These are phyloP conservation scores for Numenius phaeopus DNA, from an alignment of 2,797 vertebrate genomes.

Conservation along the genomic window DNA sequence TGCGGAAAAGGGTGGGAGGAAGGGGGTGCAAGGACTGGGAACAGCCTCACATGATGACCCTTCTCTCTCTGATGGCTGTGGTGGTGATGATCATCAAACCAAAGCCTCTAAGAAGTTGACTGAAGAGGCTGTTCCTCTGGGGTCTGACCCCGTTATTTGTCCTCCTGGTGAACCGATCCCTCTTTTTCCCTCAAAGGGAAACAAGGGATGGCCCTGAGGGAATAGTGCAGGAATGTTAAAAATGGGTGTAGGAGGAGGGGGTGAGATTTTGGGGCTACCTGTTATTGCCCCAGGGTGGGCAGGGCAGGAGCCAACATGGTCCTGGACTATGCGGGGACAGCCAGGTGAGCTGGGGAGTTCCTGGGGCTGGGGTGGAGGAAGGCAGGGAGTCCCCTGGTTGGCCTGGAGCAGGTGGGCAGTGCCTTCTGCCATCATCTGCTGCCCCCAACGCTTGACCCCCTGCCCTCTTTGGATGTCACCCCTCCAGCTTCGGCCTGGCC, in stretches of 20 bases:
- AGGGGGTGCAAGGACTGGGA: background rate
- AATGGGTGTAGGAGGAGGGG: background rate
- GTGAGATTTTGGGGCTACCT: background rate
- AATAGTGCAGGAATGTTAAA: background rate
- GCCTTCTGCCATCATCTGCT: background rate
- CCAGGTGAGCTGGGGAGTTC: background rate
- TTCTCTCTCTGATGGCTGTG: constrained; percentile 68
- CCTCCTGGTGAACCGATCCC: background rate
- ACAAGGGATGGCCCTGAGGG: background rate
- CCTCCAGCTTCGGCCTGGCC: constrained; percentile 91
- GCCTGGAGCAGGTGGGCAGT: fast-evolving
- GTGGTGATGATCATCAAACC: constrained; percentile 73
- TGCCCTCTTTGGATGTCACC: background rate
- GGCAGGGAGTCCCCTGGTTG: fast-evolving
- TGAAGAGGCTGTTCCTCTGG: constrained; percentile 71
- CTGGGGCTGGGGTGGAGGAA: fast-evolving
- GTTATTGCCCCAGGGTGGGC: background rate
- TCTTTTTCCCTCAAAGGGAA: background rate
- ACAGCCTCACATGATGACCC: constrained; percentile 77
- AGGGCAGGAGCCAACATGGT: background rate
- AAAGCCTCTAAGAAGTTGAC: constrained; percentile 85
- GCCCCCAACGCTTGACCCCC: background rate
- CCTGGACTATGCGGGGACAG: background rate
- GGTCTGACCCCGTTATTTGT: fast-evolving
- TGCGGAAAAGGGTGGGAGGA: background rate